phyloP scores from a whole-genome alignment of 2,888 invertebrate species.

The Stenichneumon culpator region DNA sequence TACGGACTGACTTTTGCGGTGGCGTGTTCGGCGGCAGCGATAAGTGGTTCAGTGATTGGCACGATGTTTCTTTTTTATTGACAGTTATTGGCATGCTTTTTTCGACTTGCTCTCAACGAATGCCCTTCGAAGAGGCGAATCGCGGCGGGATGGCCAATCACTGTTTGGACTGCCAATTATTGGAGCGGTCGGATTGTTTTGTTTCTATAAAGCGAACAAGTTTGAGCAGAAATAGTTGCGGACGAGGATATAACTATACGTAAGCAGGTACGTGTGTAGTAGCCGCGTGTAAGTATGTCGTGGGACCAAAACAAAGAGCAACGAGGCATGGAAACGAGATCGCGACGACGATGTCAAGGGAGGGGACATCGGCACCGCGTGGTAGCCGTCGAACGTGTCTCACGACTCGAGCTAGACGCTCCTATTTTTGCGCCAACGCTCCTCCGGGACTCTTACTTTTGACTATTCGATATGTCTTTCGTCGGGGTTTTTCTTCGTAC shows the following conservation, averaged over 20 bases:
- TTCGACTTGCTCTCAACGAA: not conserved
- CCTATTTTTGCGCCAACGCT: slow-evolving; percentile 62
- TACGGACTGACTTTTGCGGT: slow-evolving; percentile 36
- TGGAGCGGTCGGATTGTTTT: not conserved
- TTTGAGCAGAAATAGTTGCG: slow-evolving; percentile 38
- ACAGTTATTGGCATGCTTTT: slow-evolving; percentile 3
- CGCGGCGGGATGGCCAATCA: not conserved
- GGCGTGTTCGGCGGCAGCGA: not conserved
- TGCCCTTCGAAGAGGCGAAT: not conserved
- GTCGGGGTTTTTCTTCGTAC: slow-evolving; percentile 43
- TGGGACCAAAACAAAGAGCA: slow-evolving; percentile 74
- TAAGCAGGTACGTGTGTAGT: slow-evolving; percentile 40
- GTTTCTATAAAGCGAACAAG: slow-evolving; percentile 30
- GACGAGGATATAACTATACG: slow-evolving; percentile 15
- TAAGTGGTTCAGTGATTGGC: slow-evolving; percentile 11
- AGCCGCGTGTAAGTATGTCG: slow-evolving; percentile 69
- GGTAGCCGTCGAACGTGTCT: slow-evolving; percentile 76
- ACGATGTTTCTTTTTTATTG: not conserved
- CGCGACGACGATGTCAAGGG: slow-evolving; percentile 38
- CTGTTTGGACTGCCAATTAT: not conserved
- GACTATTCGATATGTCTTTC: slow-evolving; percentile 30
- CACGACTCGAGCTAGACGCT: slow-evolving; percentile 73
- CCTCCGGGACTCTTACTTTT: slow-evolving; percentile 46
- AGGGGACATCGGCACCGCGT: slow-evolving; percentile 46
- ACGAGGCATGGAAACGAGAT: slow-evolving; percentile 70